Base-by-base conservation (phyloP, 2,888 invertebrate species). In the Dryobota labecula region DNA sequence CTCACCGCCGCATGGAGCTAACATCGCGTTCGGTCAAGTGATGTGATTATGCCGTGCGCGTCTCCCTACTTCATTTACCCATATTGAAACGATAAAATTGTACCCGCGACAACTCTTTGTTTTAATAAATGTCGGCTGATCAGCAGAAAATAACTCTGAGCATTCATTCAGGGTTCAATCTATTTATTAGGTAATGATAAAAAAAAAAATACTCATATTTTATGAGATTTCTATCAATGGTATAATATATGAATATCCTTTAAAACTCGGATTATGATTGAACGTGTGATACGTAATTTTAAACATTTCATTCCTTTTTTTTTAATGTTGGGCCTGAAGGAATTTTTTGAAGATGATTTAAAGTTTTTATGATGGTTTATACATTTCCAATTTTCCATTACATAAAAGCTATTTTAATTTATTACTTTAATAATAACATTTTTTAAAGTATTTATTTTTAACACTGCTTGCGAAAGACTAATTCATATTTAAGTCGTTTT, bases 1-100 rank as follows among this genome's bases (percentile, higher is more conserved):
- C 89, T 88, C 89, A 88, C 85, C 92, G 84, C 91, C 69, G 86
- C 88, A 89, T 92, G 93, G 92, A 93, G 92, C 87, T 89, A 82
- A 67, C 47, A 41, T 67, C 73, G 68, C 30, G 43, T 61, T 78
- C 80, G 70, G 78, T 83, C 73, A 86, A 78, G 72, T 86, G 81
- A 83, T 86, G 87, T 86, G 83, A 71, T 75, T 76, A 61, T 69
- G 64, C 47, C n/a, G 41, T 38, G 54, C 65, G 70, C 67, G 62
- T 71, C 73, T 79, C 81, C 82, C 79, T 74, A 69, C 56, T 73
- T 76, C 33, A 61, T 70, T 82, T 85, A 73, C 79, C 82, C 73
- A 70, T 56, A 41, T 9, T 54, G 41, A 45, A 64, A 82, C 30
- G 62, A 70, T 2, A 9, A 33, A 24, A 58, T 38, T 57, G 58